A percentile compares a stretch with the other conserved stretches of the same genome.
Conservation (phyloP, 2,113 vertebrate genomes). For the Phycodurus eques region DNA sequence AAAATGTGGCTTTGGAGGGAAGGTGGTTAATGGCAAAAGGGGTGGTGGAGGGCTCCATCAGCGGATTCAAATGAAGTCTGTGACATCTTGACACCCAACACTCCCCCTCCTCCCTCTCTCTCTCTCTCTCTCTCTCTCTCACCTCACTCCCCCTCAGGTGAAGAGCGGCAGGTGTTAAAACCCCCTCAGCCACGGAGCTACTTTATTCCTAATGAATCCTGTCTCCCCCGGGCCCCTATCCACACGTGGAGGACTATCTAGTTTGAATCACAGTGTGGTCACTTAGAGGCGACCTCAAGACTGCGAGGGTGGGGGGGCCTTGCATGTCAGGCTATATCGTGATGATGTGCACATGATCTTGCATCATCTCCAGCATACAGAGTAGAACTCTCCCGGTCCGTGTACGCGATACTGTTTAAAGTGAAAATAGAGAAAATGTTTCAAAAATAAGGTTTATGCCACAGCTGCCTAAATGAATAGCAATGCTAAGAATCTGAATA, state of each 20-base stretch:
- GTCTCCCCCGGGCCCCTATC: constrained; percentile 49
- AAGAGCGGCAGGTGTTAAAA: constrained; percentile 80
- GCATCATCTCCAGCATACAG: not conserved
- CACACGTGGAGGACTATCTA: constrained; percentile 67
- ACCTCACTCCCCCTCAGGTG: constrained; percentile 59
- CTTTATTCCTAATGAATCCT: constrained; percentile 67
- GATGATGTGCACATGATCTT: not conserved
- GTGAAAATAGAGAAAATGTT: not conserved
- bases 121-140: not conserved
- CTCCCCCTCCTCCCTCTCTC: not conserved
- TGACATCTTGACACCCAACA: constrained; percentile 52
- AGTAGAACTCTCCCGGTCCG: too few relatives aligned
- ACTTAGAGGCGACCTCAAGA: constrained; percentile 74
- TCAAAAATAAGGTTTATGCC: not conserved
- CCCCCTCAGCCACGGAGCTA: constrained; percentile 66
- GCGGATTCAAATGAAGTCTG: constrained; percentile 64
- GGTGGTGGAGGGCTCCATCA: constrained; percentile 53
- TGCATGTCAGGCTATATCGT: not conserved
- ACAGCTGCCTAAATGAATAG: too few relatives aligned
- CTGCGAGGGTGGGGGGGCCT: not conserved
- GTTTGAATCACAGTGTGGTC: constrained; percentile 67
- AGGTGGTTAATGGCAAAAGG: not conserved
- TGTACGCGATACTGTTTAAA: constrained; percentile 17
- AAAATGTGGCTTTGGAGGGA: constrained; percentile 34
- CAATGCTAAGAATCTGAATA: too few relatives aligned